phyloP scores from a whole-genome alignment of 2,797 vertebrate genomes.

The Acomys russatus region DNA sequence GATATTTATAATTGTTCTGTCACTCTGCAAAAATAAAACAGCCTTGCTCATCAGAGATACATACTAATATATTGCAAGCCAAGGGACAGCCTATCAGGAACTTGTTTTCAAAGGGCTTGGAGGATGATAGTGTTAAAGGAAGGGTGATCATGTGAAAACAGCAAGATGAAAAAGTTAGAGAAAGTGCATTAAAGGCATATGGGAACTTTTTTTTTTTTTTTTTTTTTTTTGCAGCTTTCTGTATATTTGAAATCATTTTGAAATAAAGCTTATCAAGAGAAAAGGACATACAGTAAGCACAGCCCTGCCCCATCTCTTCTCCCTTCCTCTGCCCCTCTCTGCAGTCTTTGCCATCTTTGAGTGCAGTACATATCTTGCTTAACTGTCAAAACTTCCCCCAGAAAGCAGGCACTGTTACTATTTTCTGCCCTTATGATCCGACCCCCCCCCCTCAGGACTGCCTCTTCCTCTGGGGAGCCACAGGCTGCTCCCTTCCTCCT shows the following conservation, averaged over 20 bases:
- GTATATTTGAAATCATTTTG: constrained; percentile 34
- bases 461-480: not conserved
- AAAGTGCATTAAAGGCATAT: not conserved
- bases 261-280: constrained; percentile 43
- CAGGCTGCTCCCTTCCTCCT: not conserved
- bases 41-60: constrained; percentile 22
- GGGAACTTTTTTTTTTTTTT: not conserved
- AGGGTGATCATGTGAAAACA: not conserved
- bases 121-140: not conserved
- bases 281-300: not conserved
- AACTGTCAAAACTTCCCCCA: not conserved
- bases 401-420: not conserved
- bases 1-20: constrained; percentile 46
- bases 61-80: not conserved
- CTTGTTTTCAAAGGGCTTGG: not conserved
- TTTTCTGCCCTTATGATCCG: not conserved
- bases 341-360: not conserved
- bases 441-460: no score
- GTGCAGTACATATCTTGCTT: not conserved
- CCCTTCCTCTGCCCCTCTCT: not conserved
- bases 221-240: constrained; percentile 45
- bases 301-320: not conserved
- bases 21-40: not conserved
- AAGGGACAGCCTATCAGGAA: not conserved
- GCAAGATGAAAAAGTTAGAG: not conserved